Conservation (phyloP, 2,113 vertebrate species). For the Connochaetes taurinus region DNA sequence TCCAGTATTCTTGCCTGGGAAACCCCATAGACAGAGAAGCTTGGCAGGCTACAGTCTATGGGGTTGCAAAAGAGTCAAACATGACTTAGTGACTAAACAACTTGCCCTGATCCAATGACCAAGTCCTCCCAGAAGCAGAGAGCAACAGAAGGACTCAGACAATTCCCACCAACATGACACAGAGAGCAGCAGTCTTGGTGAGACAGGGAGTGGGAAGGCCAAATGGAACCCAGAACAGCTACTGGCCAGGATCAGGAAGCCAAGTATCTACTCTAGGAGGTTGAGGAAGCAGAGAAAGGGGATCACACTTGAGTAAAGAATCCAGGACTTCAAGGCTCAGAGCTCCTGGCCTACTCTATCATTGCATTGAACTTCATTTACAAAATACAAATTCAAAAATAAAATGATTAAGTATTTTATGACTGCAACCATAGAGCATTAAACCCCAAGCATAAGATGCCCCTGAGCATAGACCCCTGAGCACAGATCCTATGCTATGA, state of each 20-base stretch:
- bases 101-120: background rate
- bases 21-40: background rate
- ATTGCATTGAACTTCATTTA: background rate
- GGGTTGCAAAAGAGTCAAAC: background rate
- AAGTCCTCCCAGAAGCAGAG: background rate
- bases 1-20: background rate
- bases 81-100: background rate
- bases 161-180: background rate
- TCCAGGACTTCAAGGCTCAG: background rate
- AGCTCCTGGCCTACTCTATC: accelerated
- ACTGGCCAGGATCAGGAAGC: background rate
- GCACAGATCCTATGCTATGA: background rate
- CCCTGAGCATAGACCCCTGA: background rate
- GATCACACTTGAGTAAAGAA: background rate
- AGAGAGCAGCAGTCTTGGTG: background rate
- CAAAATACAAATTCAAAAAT: background rate
- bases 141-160: background rate
- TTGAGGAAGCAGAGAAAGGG: too few species aligned
- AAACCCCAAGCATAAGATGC: background rate
- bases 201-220: background rate
- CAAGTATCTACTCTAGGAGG: background rate
- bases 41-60: background rate
- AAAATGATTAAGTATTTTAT: background rate
- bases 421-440: background rate
- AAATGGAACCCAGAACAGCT: background rate